phyloP scores from a whole-genome alignment of 2,113 vertebrate species.

The Peromyscus maniculatus region DNA sequence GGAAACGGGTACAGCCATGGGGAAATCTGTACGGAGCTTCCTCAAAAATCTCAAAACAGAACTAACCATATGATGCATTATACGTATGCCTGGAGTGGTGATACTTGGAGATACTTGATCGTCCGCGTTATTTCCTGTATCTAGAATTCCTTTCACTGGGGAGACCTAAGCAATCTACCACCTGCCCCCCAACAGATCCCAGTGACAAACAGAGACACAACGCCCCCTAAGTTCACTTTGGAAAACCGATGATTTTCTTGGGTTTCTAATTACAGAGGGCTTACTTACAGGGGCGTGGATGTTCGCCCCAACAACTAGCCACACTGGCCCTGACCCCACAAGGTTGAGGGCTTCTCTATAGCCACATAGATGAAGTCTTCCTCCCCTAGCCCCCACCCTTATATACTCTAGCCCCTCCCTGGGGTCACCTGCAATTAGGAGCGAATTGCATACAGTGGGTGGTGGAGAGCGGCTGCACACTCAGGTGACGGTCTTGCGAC shows the following conservation, averaged over 20 bases:
- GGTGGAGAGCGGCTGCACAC: no score
- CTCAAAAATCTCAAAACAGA: background rate
- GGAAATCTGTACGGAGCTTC: background rate
- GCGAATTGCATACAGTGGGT: background rate
- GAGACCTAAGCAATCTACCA: background rate
- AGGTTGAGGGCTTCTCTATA: background rate
- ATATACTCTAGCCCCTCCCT: background rate
- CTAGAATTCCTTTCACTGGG: background rate
- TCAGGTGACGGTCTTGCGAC: background rate
- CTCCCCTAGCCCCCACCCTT: background rate
- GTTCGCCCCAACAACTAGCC: background rate
- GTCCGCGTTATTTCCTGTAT: background rate
- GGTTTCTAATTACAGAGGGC: background rate
- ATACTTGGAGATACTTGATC: background rate
- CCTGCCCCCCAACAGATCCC: background rate
- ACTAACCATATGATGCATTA: background rate
- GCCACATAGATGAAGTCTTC: background rate
- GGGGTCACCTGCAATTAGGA: background rate
- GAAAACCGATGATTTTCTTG: background rate
- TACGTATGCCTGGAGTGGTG: background rate
- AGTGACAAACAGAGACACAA: background rate
- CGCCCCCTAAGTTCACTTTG: background rate
- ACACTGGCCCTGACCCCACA: background rate
- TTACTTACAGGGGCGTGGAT: background rate
- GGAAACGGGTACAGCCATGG: no score